Base-by-base conservation (phyloP, 2,797 vertebrate species). In the Danio kyathit region DNA sequence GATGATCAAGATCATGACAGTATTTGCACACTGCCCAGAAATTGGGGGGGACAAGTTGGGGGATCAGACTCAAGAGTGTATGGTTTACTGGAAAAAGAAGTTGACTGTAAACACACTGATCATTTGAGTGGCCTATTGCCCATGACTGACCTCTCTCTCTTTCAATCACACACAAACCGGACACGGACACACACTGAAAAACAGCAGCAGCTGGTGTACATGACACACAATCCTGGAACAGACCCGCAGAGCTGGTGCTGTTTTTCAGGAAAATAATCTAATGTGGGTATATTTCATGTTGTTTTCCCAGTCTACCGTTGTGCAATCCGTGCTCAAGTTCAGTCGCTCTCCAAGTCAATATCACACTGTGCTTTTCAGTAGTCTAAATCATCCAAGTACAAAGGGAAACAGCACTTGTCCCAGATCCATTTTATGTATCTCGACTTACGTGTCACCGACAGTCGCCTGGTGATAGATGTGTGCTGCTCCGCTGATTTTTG, bases 151-250 rank as follows among this genome's bases (percentile, higher is more conserved):
- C 71, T 70, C 52, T 59, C 19, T 59, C 12, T 44, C 16, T 8
- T 61, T 74, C 52, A 43, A 51, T 59, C 51, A 44, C n/a, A 17
- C 49, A 59, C 17, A 11, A 43, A 66, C 61, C 5, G n/a, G 29
- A 66, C 73, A 70, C n/a, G 48, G 19, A 56, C 56, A 54, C 61
- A 46, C 41, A 74, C 13, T 52, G n/a, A 83, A 86, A 84, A 80
- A 83, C 84, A 86, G 61, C 82, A 83, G 72, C 82, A 88, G 86
- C 82, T 88, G 83, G 83, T 69, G n/a, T 13, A 60, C 29, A 73
- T 75, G 83, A 82, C 74, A 88, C 82, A 82, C 71, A 83, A 80
- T 82, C 66, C 70, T 64, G 76, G 17, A 78, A 63, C 74, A 72
- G n/a, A 67, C 51, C 44, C 7, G 46, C 73, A 76, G 65, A 51